These are phyloP conservation scores for Polypterus senegalus DNA, from an alignment of 2,113 vertebrate species.

Conservation along the genomic window DNA sequence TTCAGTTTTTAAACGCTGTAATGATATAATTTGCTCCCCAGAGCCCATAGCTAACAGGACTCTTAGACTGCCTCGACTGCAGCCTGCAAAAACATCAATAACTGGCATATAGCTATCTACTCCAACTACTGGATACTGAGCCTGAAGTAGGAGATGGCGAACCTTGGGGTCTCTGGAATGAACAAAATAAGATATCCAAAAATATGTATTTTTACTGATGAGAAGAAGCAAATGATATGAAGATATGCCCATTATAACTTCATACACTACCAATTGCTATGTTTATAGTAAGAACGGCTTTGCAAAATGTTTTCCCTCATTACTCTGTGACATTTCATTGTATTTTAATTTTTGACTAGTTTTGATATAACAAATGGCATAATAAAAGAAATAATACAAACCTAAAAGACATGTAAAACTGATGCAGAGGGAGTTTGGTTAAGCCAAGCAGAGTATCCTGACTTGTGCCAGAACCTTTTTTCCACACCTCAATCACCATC, in stretches of 20 bases:
- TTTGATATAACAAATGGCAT: too few species aligned
- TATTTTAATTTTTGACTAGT: too few species aligned
- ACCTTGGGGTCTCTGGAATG: conserved; percentile 64
- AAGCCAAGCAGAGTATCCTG: conserved; percentile 73
- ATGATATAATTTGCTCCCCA: conserved; percentile 61
- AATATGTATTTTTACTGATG: neutral
- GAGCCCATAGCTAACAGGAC: conserved; percentile 80
- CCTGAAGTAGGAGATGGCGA: conserved; percentile 65
- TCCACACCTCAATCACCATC: conserved; percentile 90
- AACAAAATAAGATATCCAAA: neutral
- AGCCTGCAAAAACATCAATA: conserved; percentile 69
- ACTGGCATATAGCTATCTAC: conserved; percentile 78
- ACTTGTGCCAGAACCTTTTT: conserved; percentile 51
- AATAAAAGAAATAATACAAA: conserved; percentile 28
- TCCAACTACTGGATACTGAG: conserved; percentile 80
- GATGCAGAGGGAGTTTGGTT: conserved; percentile 85
- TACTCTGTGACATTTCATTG: too few species aligned
- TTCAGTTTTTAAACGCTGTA: conserved; percentile 66
- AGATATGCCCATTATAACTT: neutral
- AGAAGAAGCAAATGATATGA: neutral
- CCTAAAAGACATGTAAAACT: conserved; percentile 95
- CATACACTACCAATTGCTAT: too few species aligned
- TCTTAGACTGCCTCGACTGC: conserved; percentile 59
- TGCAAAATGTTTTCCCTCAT: too few species aligned
- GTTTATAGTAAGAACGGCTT: too few species aligned